A percentile compares a stretch with the other conserved stretches of the same genome.
Evolutionary conservation across 2,888 invertebrate species (phyloP).

Genomic region (Drosophila emarginata): DNA sequence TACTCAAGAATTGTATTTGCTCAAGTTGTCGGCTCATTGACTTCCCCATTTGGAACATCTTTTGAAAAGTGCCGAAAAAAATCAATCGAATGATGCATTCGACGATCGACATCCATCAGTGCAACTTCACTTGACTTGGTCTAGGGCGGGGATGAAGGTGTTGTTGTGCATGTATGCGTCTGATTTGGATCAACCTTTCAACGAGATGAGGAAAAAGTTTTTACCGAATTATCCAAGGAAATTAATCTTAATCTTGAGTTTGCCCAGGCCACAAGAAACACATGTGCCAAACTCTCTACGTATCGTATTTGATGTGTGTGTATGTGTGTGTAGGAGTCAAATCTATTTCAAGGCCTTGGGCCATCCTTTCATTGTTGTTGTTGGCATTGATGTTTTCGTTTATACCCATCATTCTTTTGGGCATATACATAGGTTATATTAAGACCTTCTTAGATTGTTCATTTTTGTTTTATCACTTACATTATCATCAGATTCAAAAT

Average conservation of each 20-base stretch:
- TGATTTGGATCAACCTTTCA: slow-evolving; percentile 62
- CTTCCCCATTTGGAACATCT: slow-evolving; percentile 34
- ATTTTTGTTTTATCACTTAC: neutral
- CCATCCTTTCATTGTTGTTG: slow-evolving; percentile 57
- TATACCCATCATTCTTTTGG: neutral
- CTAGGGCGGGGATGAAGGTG: neutral
- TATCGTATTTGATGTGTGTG: slow-evolving; percentile 14
- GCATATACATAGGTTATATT: neutral
- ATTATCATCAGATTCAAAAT: neutral
- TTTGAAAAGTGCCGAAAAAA: slow-evolving; percentile 71
- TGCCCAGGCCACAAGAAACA: slow-evolving; percentile 53
- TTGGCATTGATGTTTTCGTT: slow-evolving; percentile 14
- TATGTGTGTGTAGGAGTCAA: slow-evolving; percentile 21
- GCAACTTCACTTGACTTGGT: slow-evolving; percentile 54
- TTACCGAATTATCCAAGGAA: slow-evolving; percentile 53
- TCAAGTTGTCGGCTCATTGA: slow-evolving; percentile 48
- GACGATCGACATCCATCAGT: slow-evolving; percentile 66
- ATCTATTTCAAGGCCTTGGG: slow-evolving; percentile 65
- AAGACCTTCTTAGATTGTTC: neutral
- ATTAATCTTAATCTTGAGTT: slow-evolving; percentile 75
- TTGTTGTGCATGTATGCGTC: slow-evolving; percentile 23
- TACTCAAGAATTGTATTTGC: slow-evolving; percentile 23
- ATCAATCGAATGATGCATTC: slow-evolving; percentile 51
- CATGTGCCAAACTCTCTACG: slow-evolving; percentile 64
- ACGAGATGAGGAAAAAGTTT: slow-evolving; percentile 52